phyloP scores from a whole-genome alignment of 2,797 vertebrate genomes.

The Pipistrellus nathusii region DNA sequence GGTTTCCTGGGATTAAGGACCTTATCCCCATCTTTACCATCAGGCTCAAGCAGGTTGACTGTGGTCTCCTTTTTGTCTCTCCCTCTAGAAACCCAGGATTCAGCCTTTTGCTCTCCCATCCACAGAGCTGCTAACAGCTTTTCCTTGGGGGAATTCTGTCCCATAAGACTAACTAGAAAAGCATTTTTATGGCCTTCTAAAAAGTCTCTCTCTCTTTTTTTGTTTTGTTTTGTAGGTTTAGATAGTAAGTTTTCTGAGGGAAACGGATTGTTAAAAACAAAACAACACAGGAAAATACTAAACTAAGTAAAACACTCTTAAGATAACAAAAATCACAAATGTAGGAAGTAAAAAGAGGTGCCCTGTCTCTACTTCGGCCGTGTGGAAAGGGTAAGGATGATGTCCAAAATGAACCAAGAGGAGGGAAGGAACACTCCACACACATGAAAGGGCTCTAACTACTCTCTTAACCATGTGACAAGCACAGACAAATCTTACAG shows the following conservation, averaged over 20 bases:
- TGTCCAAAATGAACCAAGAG: background rate
- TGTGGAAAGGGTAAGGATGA: background rate
- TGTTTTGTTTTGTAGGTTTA: too few relatives aligned
- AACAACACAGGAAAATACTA: background rate
- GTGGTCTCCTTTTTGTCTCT: background rate
- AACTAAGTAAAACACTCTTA: background rate
- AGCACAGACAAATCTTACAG: background rate
- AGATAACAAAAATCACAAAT: too few relatives aligned
- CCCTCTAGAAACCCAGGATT: background rate
- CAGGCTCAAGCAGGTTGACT: background rate
- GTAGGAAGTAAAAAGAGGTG: background rate
- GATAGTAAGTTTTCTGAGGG: too few relatives aligned
- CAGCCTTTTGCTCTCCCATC: background rate
- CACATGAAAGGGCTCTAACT: background rate
- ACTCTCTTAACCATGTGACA: background rate
- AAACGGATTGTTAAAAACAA: background rate
- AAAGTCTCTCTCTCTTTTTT: too few relatives aligned
- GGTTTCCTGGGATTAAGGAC: background rate
- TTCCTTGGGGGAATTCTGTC: background rate
- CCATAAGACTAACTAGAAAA: background rate
- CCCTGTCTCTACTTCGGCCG: background rate
- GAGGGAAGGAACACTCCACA: background rate
- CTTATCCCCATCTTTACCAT: background rate
- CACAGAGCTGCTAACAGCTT: background rate
- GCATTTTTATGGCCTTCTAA: background rate